These are phyloP conservation scores for Sarcophaga peregrina DNA, from an alignment of 1,140 invertebrate genomes.

Conservation along the genomic window DNA sequence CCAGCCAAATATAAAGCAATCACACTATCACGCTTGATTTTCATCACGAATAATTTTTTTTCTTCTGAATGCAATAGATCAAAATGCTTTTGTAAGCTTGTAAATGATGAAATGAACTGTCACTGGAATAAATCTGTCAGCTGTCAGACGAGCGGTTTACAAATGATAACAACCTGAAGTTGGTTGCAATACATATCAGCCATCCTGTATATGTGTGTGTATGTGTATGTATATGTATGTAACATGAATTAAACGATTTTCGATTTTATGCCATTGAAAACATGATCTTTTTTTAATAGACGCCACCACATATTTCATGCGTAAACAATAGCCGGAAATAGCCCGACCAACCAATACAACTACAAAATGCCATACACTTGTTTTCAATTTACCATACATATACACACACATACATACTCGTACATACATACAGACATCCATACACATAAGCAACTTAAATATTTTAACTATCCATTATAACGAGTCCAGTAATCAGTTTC, in stretches of 20 bases:
- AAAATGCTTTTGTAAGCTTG: too few relatives aligned
- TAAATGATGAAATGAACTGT: too few relatives aligned
- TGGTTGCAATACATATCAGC: too few relatives aligned
- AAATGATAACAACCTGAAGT: too few relatives aligned
- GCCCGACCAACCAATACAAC: not conserved
- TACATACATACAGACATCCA: not conserved
- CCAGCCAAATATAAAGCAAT: too few relatives aligned
- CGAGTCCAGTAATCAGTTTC: not conserved
- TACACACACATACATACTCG: not conserved
- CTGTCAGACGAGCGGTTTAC: too few relatives aligned
- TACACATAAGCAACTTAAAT: not conserved
- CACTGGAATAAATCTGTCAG: too few relatives aligned
- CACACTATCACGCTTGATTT: too few relatives aligned
- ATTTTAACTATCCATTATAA: slow-evolving; percentile 13
- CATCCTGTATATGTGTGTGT: not conserved
- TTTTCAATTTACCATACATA: too few relatives aligned
- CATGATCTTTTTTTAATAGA: slow-evolving; percentile 3
- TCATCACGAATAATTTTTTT: too few relatives aligned
- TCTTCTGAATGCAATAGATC: too few relatives aligned
- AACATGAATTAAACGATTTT: slow-evolving; percentile 5
- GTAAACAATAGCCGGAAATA: slow-evolving; percentile 15
- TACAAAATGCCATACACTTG: not conserved
- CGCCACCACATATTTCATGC: slow-evolving; percentile 17
- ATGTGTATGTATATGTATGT: not conserved
- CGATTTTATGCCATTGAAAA: slow-evolving; percentile 16